phyloP scores from a whole-genome alignment of 2,113 vertebrate species.

The Erpornis zantholeuca region DNA sequence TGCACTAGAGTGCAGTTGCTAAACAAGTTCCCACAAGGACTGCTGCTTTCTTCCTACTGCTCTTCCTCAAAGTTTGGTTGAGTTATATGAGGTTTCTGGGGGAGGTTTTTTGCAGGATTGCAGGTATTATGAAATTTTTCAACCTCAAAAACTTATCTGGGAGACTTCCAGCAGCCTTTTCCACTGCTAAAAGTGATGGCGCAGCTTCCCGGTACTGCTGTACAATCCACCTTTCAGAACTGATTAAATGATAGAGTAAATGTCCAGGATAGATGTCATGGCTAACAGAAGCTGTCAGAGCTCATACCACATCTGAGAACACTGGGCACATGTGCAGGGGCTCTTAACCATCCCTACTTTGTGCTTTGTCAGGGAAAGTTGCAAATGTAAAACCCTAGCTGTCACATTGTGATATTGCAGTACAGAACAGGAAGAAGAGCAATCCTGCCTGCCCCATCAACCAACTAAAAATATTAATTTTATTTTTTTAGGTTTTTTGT shows the following conservation, averaged over 20 bases:
- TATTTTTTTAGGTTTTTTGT: background rate
- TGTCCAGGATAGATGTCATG: background rate
- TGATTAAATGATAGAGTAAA: background rate
- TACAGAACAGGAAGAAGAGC: background rate
- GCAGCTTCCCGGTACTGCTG: background rate
- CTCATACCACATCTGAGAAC: background rate
- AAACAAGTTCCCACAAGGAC: background rate
- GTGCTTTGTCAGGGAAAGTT: background rate
- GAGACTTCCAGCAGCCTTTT: background rate
- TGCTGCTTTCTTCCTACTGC: background rate
- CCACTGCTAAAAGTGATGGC: background rate
- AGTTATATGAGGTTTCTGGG: background rate
- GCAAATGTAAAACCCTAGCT: background rate
- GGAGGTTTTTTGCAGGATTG: background rate
- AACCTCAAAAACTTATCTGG: background rate
- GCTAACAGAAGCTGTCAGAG: background rate
- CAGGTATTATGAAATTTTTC: background rate
- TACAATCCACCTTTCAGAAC: background rate
- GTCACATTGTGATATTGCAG: background rate
- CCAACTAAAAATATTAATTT: background rate
- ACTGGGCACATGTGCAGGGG: background rate
- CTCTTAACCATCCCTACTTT: background rate
- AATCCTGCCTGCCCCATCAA: background rate
- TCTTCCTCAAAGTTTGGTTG: background rate
- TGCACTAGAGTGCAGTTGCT: background rate